These are phyloP conservation scores for Conus ventricosus DNA, from an alignment of 1,140 invertebrate species.

Conservation along the genomic window DNA sequence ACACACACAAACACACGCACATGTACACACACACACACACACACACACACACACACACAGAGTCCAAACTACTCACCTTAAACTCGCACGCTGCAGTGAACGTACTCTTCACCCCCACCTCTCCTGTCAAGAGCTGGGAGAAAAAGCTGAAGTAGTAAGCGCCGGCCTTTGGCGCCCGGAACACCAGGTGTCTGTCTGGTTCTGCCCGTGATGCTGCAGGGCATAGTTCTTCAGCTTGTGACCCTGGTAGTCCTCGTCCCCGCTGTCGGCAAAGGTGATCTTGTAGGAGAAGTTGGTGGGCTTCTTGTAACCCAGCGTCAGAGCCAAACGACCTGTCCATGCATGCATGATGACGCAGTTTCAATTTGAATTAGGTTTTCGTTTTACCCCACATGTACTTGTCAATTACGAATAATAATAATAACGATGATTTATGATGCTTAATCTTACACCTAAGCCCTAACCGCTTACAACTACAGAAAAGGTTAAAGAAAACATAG, in stretches of 20 bases:
- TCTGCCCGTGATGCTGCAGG: conserved; percentile 71
- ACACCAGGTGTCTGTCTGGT: conserved; percentile 69
- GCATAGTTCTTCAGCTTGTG: conserved; percentile 71
- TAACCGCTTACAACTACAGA: no score
- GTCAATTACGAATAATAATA: no score
- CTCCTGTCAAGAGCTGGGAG: conserved; percentile 68
- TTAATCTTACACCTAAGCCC: no score
- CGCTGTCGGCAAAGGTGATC: conserved; percentile 66
- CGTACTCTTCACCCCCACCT: conserved; percentile 70
- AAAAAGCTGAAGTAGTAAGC: conserved; percentile 74
- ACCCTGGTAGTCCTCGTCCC: conserved; percentile 68
- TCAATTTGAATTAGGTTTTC: not conserved
- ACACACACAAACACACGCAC: no score
- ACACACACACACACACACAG: no score
- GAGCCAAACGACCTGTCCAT: conserved; percentile 56
- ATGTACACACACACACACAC: no score
- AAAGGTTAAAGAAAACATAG: no score
- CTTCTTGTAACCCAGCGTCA: conserved; percentile 71
- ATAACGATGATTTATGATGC: no score
- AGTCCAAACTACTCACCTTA: conserved; percentile 52
- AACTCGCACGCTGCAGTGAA: conserved; percentile 73
- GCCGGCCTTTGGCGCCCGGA: conserved; percentile 69
- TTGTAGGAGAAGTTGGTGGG: conserved; percentile 74
- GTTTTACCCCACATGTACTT: no score
- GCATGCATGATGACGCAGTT: no score